phyloP scores from a whole-genome alignment of 1,140 invertebrate species.

The Drosophila teissieri region DNA sequence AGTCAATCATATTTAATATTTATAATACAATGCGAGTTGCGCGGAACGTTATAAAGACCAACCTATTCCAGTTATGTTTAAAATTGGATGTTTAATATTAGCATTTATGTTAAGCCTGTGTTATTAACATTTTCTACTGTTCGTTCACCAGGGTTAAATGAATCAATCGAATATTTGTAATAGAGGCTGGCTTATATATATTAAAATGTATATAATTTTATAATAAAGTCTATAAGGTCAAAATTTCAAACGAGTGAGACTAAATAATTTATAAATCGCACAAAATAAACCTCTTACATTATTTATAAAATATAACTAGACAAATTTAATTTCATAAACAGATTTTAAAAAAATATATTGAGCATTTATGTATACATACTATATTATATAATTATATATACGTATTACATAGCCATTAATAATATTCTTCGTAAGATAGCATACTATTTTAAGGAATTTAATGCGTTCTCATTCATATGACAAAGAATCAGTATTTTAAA shows the following conservation, averaged over 20 bases:
- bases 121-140: slow-evolving; percentile 16
- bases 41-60: slow-evolving; percentile 31
- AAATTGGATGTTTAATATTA: slow-evolving; percentile 5
- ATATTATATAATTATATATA: slow-evolving; percentile 15
- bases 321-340: slow-evolving; percentile 44
- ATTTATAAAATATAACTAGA: slow-evolving; percentile 28
- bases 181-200: slow-evolving; percentile 19
- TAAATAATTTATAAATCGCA: slow-evolving; percentile 50
- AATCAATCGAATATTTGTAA: slow-evolving; percentile 13
- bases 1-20: slow-evolving; percentile 62
- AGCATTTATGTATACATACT: slow-evolving; percentile 16
- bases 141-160: neutral
- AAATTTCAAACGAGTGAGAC: slow-evolving; percentile 68
- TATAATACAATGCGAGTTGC: slow-evolving; percentile 26
- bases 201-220: slow-evolving; percentile 26
- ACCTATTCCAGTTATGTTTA: slow-evolving; percentile 10
- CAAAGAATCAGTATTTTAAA: slow-evolving; percentile 15
- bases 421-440: slow-evolving; percentile 11
- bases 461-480: neutral
- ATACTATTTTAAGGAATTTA: slow-evolving; percentile 1
- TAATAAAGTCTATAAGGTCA: slow-evolving; percentile 28
- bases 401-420: slow-evolving; percentile 9
- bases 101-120: slow-evolving; percentile 7
- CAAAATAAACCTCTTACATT: slow-evolving; percentile 40
- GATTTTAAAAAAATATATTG: slow-evolving; percentile 9